A percentile compares a stretch with the other conserved stretches of the same genome.
These are phyloP conservation scores for Oryctes rhinoceros DNA, from an alignment of 1,140 invertebrate species.

Conservation along the genomic window DNA sequence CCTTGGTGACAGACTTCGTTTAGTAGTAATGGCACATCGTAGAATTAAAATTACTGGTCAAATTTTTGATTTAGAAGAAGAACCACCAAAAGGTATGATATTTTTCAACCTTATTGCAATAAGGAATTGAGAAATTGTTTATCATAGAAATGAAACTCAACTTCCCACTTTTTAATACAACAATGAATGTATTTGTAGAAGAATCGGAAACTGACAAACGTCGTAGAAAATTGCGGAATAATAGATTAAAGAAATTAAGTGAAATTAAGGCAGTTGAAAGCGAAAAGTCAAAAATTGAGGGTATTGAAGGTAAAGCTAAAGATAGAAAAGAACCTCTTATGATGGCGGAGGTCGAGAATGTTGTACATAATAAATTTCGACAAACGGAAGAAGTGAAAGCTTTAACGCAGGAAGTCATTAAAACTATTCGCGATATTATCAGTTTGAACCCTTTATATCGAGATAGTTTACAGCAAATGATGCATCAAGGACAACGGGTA, in stretches of 20 bases:
- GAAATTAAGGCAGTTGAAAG: slow-evolving; percentile 35
- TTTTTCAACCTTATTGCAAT: background rate
- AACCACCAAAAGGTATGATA: slow-evolving; percentile 41
- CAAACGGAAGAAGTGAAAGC: slow-evolving; percentile 97
- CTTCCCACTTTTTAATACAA: slow-evolving; percentile 73
- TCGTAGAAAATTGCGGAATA: slow-evolving; percentile 64
- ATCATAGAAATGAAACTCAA: slow-evolving; percentile 64
- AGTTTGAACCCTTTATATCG: slow-evolving; percentile 94
- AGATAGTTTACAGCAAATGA: slow-evolving; percentile 90
- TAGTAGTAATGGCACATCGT: slow-evolving; percentile 94
- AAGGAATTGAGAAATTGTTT: slow-evolving; percentile 41
- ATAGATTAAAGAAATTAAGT: slow-evolving; percentile 48
- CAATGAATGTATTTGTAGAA: slow-evolving; percentile 71
- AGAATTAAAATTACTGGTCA: slow-evolving; percentile 83
- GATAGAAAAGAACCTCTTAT: slow-evolving; percentile 69
- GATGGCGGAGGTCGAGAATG: slow-evolving; percentile 96
- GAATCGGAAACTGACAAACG: slow-evolving; percentile 65
- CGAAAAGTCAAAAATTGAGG: slow-evolving; percentile 23
- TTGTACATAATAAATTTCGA: slow-evolving; percentile 88
- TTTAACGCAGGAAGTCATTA: slow-evolving; percentile 95
- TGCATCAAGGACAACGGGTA: slow-evolving; percentile 93
- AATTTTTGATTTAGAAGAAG: slow-evolving; percentile 75
- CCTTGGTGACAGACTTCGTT: slow-evolving; percentile 86
- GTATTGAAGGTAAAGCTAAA: slow-evolving; percentile 52
- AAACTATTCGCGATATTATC: slow-evolving; percentile 97